Percentiles rank a stretch among this genome's conserved stretches.
Evolutionary conservation across 2,113 vertebrate species (phyloP).

Genomic region (Climacteris rufus): DNA sequence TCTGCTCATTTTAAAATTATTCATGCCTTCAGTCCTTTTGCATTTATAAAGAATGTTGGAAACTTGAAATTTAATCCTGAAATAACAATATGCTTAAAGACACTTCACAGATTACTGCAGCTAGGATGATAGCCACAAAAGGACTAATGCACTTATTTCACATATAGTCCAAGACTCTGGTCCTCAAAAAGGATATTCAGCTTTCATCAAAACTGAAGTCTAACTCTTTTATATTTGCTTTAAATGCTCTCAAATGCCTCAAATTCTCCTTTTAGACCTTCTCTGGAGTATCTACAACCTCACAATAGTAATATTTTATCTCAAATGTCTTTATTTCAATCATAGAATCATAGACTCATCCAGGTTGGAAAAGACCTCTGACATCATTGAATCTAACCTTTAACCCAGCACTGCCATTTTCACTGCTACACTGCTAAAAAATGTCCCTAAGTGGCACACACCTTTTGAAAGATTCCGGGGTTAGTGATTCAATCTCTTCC

Average conservation of each 20-base stretch:
- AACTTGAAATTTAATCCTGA: neutral
- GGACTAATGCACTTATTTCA: neutral
- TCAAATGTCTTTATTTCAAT: neutral
- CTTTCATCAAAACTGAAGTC: neutral
- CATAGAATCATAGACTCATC: neutral
- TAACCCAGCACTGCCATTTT: no score
- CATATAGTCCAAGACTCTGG: neutral
- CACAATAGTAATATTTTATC: neutral
- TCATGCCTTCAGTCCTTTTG: neutral
- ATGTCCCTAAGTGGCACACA: neutral
- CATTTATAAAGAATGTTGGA: neutral
- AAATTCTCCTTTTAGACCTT: neutral
- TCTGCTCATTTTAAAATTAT: neutral
- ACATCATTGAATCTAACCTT: accelerated
- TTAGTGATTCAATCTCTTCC: neutral
- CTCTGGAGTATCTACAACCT: neutral
- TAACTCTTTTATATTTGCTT: neutral
- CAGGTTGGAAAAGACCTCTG: neutral
- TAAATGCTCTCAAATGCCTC: neutral
- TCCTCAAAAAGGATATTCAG: neutral
- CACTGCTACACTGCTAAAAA: neutral
- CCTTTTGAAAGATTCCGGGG: neutral
- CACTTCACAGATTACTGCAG: neutral
- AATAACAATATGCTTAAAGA: neutral
- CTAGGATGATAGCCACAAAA: neutral